Conservation (phyloP, 2,888 invertebrate genomes). For the Agrochola circellaris region DNA sequence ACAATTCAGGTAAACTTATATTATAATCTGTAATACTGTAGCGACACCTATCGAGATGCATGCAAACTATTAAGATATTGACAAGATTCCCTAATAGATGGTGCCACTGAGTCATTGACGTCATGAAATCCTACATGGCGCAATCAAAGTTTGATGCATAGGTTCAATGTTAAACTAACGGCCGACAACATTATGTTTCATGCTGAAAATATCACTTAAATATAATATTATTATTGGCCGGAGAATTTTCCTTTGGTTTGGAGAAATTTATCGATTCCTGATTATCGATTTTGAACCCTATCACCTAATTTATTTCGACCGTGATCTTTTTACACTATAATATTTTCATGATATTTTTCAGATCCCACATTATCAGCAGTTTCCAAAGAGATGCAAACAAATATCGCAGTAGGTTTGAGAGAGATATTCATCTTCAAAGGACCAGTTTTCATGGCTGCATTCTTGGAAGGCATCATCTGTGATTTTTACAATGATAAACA, state of each 20-base stretch:
- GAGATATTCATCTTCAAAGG: slow-evolving; percentile 25
- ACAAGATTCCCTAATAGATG: slow-evolving; percentile 1
- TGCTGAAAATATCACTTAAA: background rate
- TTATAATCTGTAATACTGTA: background rate
- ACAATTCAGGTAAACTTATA: slow-evolving; percentile 25
- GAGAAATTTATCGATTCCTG: background rate
- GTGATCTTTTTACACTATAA: background rate
- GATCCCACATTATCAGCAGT: slow-evolving; percentile 9
- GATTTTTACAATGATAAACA: slow-evolving; percentile 16
- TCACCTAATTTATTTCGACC: background rate
- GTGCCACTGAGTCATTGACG: background rate
- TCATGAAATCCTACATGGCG: background rate
- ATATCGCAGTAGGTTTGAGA: background rate
- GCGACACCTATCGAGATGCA: background rate
- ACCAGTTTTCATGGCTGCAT: slow-evolving; percentile 32
- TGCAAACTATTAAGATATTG: background rate
- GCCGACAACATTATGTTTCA: background rate
- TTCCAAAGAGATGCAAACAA: slow-evolving; percentile 9
- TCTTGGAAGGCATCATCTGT: slow-evolving; percentile 37
- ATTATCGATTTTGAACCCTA: background rate
- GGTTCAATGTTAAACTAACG: background rate
- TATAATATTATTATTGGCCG: background rate
- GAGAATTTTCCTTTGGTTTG: background rate
- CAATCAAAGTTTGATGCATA: background rate
- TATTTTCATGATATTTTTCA: background rate